Conservation (phyloP, 2,888 invertebrate species). For the Meloe dianella region DNA sequence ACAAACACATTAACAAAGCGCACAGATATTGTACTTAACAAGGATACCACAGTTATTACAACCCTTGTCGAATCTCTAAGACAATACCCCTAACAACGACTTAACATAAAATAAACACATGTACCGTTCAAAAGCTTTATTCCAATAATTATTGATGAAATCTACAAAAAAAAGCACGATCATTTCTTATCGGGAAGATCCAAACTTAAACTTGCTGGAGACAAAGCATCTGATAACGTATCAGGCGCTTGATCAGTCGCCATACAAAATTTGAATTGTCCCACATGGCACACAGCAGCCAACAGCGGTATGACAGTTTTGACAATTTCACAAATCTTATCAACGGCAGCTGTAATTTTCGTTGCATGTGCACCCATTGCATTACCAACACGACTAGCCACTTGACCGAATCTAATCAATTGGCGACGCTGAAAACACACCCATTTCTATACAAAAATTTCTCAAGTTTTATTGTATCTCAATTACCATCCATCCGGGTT, state of each 20-base stretch:
- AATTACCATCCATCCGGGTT: conserved; percentile 54
- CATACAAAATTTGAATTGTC: conserved; percentile 56
- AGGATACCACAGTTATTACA: conserved; percentile 36
- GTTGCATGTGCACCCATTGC: conserved; percentile 52
- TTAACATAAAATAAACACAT: neutral
- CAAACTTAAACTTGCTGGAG: conserved; percentile 43
- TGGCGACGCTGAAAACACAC: conserved; percentile 47
- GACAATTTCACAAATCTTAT: conserved; percentile 55
- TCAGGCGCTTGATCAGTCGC: conserved; percentile 50
- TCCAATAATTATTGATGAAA: neutral
- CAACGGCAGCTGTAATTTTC: conserved; percentile 51
- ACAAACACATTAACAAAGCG: conserved; percentile 42
- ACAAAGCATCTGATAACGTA: conserved; percentile 45
- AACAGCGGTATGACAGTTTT: conserved; percentile 56
- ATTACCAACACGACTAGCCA: conserved; percentile 53
- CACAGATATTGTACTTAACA: conserved; percentile 31
- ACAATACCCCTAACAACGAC: conserved; percentile 2
- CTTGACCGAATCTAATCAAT: conserved; percentile 51
- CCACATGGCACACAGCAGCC: conserved; percentile 56
- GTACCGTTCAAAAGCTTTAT: neutral
- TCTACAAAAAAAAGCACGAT: neutral
- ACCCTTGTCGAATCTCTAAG: conserved; percentile 17
- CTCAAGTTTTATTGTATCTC: neutral
- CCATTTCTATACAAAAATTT: neutral
- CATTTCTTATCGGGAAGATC: conserved; percentile 33